phyloP scores from a whole-genome alignment of 1,140 invertebrate species.

The Drosophila ironensis region DNA sequence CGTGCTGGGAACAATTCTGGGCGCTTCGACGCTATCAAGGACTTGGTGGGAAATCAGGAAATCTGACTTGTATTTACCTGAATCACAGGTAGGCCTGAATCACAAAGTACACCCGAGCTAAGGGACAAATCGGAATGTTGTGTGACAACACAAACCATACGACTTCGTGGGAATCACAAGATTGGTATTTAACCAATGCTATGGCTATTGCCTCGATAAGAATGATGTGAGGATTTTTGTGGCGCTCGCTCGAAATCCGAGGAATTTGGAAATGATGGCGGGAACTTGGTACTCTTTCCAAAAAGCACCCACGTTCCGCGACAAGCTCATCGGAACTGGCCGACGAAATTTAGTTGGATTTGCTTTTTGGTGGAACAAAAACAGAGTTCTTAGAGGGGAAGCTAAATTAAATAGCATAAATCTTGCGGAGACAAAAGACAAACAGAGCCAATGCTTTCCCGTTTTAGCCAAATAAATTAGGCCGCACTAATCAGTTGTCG shows the following conservation, averaged over 20 bases:
- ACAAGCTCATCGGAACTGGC: conserved; percentile 21
- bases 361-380: conserved; percentile 34
- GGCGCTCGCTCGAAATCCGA: conserved; percentile 12
- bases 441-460: neutral
- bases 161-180: too few relatives aligned
- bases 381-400: conserved; percentile 43
- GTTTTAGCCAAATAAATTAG: conserved; percentile 39
- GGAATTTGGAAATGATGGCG: conserved; percentile 10
- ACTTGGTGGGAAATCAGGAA: conserved; percentile 9
- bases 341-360: too few relatives aligned
- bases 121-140: too few relatives aligned
- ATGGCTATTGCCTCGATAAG: too few relatives aligned
- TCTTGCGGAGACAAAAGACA: conserved; percentile 24
- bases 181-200: too few relatives aligned
- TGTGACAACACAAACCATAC: too few relatives aligned
- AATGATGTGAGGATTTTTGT: neutral
- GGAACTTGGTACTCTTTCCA: conserved; percentile 26
- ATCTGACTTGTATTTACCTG: too few relatives aligned
- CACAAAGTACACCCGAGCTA: too few relatives aligned
- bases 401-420: conserved; percentile 69
- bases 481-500: conserved; percentile 53
- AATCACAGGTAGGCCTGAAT: too few relatives aligned
- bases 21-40: conserved; percentile 21
- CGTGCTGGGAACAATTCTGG: conserved; percentile 18
- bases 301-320: conserved; percentile 13